Conservation (phyloP, 2,113 vertebrate species). For the Montifringilla adamsi region DNA sequence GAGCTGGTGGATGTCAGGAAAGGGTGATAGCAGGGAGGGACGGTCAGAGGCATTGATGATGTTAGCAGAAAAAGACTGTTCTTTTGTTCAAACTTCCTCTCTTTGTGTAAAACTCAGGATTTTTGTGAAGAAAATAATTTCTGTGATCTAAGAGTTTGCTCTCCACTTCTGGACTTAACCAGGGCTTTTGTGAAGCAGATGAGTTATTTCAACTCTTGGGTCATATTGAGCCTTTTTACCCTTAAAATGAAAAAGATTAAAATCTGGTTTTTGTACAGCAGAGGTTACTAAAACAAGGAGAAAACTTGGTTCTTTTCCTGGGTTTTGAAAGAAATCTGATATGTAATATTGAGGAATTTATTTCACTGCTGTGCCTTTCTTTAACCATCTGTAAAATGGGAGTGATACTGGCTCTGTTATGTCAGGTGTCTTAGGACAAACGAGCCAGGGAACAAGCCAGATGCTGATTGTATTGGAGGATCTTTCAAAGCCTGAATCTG, state of each 20-base stretch:
- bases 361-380: background rate
- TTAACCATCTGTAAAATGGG: constrained; percentile 26
- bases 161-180: constrained; percentile 24
- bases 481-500: background rate
- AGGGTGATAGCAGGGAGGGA: constrained; percentile 54
- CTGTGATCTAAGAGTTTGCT: background rate
- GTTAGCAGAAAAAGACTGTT: constrained; percentile 36
- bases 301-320: constrained; percentile 21
- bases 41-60: background rate
- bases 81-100: background rate
- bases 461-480: background rate
- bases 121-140: background rate
- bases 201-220: constrained; percentile 58
- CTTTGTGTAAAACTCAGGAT: constrained; percentile 29
- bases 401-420: background rate
- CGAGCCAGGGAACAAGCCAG: background rate
- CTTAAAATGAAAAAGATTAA: constrained; percentile 68
- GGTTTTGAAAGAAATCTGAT: constrained; percentile 31
- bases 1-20: constrained; percentile 58
- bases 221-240: constrained; percentile 63
- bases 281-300: background rate
- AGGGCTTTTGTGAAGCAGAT: constrained; percentile 59
- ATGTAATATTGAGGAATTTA: constrained; percentile 28
- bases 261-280: constrained; percentile 15
- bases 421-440: constrained; percentile 15